A percentile compares a stretch with the other conserved stretches of the same genome.
phyloP scores from a whole-genome alignment of 2,888 invertebrate species.

The Chloromyia formosa region DNA sequence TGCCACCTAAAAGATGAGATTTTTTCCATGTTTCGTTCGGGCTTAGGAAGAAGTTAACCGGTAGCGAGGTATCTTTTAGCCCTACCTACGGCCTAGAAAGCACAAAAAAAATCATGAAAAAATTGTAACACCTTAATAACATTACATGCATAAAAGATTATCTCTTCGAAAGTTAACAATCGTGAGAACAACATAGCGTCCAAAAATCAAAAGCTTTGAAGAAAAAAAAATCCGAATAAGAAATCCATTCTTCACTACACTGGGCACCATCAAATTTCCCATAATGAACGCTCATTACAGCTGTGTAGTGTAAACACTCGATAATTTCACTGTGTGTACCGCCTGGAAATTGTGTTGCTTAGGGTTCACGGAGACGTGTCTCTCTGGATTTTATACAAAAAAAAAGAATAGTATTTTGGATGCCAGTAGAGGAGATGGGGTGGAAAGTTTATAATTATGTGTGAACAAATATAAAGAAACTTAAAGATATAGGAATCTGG shows the following conservation, averaged over 20 bases:
- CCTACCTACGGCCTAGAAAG: slow-evolving; percentile 13
- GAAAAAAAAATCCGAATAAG: too few relatives aligned
- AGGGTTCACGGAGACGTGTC: background rate
- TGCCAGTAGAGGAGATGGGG: too few relatives aligned
- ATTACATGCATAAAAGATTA: slow-evolving; percentile 38
- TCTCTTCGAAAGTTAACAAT: slow-evolving; percentile 45
- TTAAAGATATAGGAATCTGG: too few relatives aligned
- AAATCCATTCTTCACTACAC: slow-evolving; percentile 21
- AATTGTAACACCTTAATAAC: slow-evolving; percentile 41
- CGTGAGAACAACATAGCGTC: slow-evolving; percentile 45
- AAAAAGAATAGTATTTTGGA: too few relatives aligned
- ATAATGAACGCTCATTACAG: slow-evolving; percentile 38
- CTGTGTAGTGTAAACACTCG: slow-evolving; percentile 34
- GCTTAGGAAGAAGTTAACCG: too few relatives aligned
- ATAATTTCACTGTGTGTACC: slow-evolving; percentile 25
- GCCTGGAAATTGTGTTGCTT: slow-evolving; percentile 1
- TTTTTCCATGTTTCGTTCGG: too few relatives aligned
- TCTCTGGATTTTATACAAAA: too few relatives aligned
- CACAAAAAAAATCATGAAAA: slow-evolving; percentile 21
- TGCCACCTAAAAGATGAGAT: slow-evolving; percentile 20
- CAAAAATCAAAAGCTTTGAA: background rate
- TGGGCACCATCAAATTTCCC: slow-evolving; percentile 39
- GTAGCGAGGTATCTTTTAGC: background rate
- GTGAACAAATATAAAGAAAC: too few relatives aligned
- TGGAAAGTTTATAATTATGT: too few relatives aligned